Percentiles rank a stretch among this genome's conserved stretches.
Conservation (phyloP, 2,797 vertebrate genomes). For the Borostomias antarcticus region DNA sequence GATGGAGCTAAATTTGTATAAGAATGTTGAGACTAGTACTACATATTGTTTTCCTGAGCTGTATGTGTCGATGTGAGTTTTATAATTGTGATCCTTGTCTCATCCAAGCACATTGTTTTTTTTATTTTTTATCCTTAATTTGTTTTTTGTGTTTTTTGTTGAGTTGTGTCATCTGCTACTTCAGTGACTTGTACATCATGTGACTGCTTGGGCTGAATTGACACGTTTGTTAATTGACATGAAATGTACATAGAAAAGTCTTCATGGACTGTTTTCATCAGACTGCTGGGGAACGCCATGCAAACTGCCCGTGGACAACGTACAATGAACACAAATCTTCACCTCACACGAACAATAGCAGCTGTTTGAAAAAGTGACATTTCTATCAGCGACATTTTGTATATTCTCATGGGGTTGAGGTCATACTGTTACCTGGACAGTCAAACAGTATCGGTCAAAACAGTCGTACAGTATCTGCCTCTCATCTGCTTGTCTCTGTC, state of each 20-base stretch:
- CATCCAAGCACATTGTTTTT: conserved; percentile 59
- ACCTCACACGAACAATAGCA: background rate
- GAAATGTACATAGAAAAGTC: conserved; percentile 26
- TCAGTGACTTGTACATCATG: conserved; percentile 42
- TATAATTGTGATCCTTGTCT: conserved; percentile 22
- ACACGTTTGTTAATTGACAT: conserved; percentile 29
- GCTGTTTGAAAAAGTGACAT: background rate
- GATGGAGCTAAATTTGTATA: conserved; percentile 86
- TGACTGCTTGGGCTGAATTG: conserved; percentile 26
- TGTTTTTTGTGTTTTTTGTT: conserved; percentile 41
- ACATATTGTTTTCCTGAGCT: conserved; percentile 76
- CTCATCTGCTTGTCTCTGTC: conserved; percentile 28
- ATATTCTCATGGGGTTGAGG: background rate
- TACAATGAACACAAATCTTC: background rate
- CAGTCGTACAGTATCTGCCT: background rate
- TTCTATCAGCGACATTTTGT: background rate
- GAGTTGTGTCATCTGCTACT: conserved; percentile 55
- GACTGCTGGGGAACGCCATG: background rate
- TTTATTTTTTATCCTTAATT: conserved; percentile 40
- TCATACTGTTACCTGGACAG: background rate
- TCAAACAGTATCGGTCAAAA: no score
- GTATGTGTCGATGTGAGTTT: conserved; percentile 66
- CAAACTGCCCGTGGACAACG: background rate
- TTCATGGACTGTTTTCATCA: background rate
- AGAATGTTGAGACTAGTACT: conserved; percentile 82